phyloP scores from a whole-genome alignment of 2,113 vertebrate species.

The Heterocephalus glaber region DNA sequence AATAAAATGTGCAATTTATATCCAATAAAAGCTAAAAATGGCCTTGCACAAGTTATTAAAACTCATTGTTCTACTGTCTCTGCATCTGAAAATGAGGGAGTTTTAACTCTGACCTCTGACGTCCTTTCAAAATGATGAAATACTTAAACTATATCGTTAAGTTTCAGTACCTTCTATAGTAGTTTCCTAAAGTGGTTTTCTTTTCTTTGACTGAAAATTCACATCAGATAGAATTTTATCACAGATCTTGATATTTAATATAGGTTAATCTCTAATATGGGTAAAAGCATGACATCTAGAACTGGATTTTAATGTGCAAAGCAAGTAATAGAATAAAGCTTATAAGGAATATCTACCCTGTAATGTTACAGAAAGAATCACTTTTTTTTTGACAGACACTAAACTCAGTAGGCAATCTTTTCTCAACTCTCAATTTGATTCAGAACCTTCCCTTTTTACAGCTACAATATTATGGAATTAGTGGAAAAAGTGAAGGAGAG shows the following conservation, averaged over 20 bases:
- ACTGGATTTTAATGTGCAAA: neutral
- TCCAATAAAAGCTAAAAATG: slow-evolving; percentile 50
- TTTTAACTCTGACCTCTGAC: slow-evolving; percentile 57
- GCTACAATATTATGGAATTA: neutral
- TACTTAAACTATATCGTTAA: slow-evolving; percentile 48
- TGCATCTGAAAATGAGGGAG: slow-evolving; percentile 50
- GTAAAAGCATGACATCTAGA: neutral
- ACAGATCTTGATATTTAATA: slow-evolving; percentile 4
- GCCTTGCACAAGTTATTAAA: slow-evolving; percentile 72
- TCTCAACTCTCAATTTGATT: neutral
- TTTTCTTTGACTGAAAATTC: slow-evolving; percentile 45
- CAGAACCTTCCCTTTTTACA: neutral
- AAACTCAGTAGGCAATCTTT: neutral
- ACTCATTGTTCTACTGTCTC: slow-evolving; percentile 33
- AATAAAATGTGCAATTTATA: slow-evolving; percentile 40
- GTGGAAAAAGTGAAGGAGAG: neutral
- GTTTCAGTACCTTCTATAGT: slow-evolving; percentile 15
- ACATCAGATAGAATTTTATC: neutral
- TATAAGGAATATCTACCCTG: neutral
- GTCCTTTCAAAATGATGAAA: slow-evolving; percentile 63
- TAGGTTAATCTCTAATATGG: neutral
- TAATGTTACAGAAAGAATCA: neutral
- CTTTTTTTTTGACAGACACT: neutral
- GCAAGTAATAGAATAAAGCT: neutral
- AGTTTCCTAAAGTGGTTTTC: slow-evolving; percentile 37